Evolutionary conservation across 2,888 invertebrate species (phyloP).

Genomic region (Hydriomena furcata): DNA sequence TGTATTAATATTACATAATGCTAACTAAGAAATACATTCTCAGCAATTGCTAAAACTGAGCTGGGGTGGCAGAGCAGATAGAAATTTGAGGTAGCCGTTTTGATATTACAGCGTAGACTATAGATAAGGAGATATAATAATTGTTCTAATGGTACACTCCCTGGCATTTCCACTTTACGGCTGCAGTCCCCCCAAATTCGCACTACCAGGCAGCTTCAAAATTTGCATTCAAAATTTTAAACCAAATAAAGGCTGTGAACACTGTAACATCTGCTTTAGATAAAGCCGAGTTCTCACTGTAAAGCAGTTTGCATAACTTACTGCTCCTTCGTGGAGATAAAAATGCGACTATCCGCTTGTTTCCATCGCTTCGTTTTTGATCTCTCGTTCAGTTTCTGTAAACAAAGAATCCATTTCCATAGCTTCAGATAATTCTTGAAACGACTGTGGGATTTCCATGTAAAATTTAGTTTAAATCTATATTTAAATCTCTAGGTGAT

Average conservation of each 20-base stretch:
- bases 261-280: slow-evolving; percentile 56
- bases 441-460: slow-evolving; percentile 5
- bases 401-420: slow-evolving; percentile 28
- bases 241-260: slow-evolving; percentile 57
- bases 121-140: no score
- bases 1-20: no score
- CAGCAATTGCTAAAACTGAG: no score
- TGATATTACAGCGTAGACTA: no score
- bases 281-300: slow-evolving; percentile 53
- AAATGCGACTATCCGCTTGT: slow-evolving; percentile 56
- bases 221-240: slow-evolving; percentile 73
- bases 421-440: slow-evolving; percentile 14
- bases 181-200: slow-evolving; percentile 5
- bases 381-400: slow-evolving; percentile 24
- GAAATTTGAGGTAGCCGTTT: no score
- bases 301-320: slow-evolving; percentile 58
- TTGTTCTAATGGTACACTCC: slow-evolving; percentile 1
- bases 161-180: not conserved
- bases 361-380: slow-evolving; percentile 38
- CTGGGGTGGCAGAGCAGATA: no score
- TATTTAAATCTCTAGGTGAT: no score
- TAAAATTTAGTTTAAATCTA: not conserved
- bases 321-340: slow-evolving; percentile 45
- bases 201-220: slow-evolving; percentile 49
- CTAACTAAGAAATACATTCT: no score